A percentile compares a stretch with the other conserved stretches of the same genome.
phyloP scores from a whole-genome alignment of 1,140 invertebrate species.

The Apis florea region DNA sequence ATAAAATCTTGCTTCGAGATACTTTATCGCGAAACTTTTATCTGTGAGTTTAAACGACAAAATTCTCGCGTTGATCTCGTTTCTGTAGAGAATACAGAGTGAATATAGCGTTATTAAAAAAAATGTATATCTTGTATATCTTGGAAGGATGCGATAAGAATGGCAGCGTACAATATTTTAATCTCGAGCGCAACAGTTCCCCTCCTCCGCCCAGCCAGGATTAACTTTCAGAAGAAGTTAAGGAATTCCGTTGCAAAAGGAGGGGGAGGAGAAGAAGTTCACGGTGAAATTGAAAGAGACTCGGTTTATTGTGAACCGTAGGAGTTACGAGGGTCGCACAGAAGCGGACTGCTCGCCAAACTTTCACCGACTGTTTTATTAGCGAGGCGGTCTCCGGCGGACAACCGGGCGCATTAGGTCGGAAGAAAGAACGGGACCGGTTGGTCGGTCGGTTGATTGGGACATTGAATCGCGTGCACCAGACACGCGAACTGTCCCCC shows the following conservation, averaged over 20 bases:
- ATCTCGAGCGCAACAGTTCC: too few relatives aligned
- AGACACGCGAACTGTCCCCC: constrained; percentile 39
- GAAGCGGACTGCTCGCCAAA: constrained; percentile 36
- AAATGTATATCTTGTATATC: too few relatives aligned
- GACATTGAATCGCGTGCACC: constrained; percentile 38
- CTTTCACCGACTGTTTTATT: constrained; percentile 48
- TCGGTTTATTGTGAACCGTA: constrained; percentile 15
- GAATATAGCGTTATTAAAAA: too few relatives aligned
- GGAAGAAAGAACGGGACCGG: constrained; percentile 36
- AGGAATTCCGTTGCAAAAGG: too few relatives aligned
- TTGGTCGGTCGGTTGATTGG: constrained; percentile 33
- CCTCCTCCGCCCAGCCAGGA: too few relatives aligned
- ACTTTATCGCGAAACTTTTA: too few relatives aligned
- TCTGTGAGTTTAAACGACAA: too few relatives aligned
- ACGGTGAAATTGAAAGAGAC: constrained; percentile 38
- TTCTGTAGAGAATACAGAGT: too few relatives aligned
- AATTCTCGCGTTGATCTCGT: too few relatives aligned
- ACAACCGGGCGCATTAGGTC: constrained; percentile 19
- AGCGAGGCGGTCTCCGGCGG: constrained; percentile 9
- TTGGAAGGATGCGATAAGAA: too few relatives aligned
- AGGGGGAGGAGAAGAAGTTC: neutral
- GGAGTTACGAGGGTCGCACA: constrained; percentile 32
- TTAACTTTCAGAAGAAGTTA: neutral
- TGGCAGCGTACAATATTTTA: too few relatives aligned
- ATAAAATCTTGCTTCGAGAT: too few relatives aligned